phyloP scores from a whole-genome alignment of 64 coral and sea anemone genomes.

The Stichodactyla helianthus region DNA sequence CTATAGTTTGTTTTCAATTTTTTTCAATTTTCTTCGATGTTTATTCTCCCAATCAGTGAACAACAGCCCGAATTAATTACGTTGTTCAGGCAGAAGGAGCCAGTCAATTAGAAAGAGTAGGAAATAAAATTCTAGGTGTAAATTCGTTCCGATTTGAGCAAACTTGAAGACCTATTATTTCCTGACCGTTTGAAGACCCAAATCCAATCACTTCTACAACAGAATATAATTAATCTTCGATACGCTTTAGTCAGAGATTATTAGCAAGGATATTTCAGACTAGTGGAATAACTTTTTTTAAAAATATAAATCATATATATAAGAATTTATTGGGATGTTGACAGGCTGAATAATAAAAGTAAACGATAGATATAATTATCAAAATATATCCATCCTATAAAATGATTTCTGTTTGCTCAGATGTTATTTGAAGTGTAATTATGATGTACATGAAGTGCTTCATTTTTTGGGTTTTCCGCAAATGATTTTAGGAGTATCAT shows the following conservation, averaged over 20 bases:
- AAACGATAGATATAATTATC: background rate
- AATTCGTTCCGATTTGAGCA: slow-evolving; percentile 2
- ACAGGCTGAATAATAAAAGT: background rate
- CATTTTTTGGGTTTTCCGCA: background rate
- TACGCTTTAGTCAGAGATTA: too few relatives aligned
- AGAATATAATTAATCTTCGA: background rate
- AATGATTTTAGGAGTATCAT: background rate
- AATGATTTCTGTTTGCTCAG: background rate
- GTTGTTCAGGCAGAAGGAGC: slow-evolving; percentile 78
- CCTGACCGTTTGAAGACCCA: background rate
- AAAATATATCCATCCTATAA: background rate
- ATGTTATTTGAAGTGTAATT: background rate
- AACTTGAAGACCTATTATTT: background rate
- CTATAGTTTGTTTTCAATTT: slow-evolving; percentile 30
- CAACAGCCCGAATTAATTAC: slow-evolving; percentile 81
- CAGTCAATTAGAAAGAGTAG: slow-evolving; percentile 51
- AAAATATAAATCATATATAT: too few relatives aligned
- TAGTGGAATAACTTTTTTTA: too few relatives aligned
- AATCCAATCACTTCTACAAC: background rate
- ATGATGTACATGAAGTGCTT: background rate
- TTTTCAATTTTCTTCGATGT: slow-evolving; percentile 56
- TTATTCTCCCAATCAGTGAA: slow-evolving; percentile 76
- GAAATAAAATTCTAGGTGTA: slow-evolving; percentile 11
- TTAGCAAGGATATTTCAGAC: too few relatives aligned
- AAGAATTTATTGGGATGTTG: too few relatives aligned